Conservation (phyloP, 1,140 invertebrate genomes). For the Littorina saxatilis region DNA sequence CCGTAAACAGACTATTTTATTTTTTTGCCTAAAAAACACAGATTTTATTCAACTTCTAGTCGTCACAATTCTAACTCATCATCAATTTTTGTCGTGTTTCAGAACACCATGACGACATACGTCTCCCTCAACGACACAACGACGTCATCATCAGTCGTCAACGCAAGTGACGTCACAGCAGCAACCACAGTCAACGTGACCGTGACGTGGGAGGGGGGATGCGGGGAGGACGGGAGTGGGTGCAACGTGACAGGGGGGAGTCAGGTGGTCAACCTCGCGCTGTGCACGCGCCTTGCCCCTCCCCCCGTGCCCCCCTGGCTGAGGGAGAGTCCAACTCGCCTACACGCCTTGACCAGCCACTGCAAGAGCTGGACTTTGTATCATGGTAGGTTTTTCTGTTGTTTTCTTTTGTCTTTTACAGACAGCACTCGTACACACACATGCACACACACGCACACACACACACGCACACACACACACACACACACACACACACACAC, state of each 20-base stretch:
- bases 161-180: background rate
- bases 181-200: background rate
- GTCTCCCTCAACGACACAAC: background rate
- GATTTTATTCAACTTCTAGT: no score
- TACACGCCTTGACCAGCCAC: conserved; percentile 13
- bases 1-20: no score
- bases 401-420: no score
- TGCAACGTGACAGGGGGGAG: background rate
- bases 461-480: conserved; percentile 13
- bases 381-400: background rate
- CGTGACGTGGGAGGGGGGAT: background rate
- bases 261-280: background rate
- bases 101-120: background rate
- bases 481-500: background rate
- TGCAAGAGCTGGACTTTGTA: conserved; percentile 20
- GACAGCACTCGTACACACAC: background rate
- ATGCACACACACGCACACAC: conserved; percentile 12
- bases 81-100: no score
- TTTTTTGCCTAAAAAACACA: no score
- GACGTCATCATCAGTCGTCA: background rate
- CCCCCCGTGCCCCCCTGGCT: conserved; percentile 29
- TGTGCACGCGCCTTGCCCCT: conserved; percentile 23
- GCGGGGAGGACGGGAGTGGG: background rate
- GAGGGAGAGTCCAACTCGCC: conserved; percentile 6
- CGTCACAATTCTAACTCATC: no score